phyloP scores from a whole-genome alignment of 2,113 vertebrate genomes.

The Catagonus wagneri region DNA sequence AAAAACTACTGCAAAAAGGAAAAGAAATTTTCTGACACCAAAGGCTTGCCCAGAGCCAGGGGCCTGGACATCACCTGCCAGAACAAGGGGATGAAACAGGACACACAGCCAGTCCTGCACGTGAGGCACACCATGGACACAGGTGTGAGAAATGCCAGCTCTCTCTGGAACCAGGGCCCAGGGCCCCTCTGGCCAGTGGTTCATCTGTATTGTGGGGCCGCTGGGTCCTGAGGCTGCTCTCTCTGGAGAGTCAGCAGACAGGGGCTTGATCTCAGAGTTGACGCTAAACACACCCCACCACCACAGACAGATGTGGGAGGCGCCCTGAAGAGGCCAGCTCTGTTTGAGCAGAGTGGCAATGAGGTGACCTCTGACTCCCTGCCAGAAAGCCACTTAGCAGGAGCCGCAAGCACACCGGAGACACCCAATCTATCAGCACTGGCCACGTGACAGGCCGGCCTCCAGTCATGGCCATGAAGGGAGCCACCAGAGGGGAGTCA shows the following conservation, averaged over 20 bases:
- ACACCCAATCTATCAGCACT: constrained; percentile 69
- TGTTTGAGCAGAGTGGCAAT: constrained; percentile 13
- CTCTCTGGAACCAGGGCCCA: neutral
- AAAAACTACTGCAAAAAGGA: neutral
- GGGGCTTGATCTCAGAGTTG: neutral
- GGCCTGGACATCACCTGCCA: neutral
- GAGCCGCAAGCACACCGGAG: constrained; percentile 54
- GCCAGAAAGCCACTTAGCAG: constrained; percentile 80
- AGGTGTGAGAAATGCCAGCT: fast-evolving
- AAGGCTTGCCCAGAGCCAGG: neutral
- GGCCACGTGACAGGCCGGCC: neutral
- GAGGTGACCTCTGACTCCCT: constrained; percentile 72
- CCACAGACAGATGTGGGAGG: constrained; percentile 45
- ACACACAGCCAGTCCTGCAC: fast-evolving
- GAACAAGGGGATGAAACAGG: neutral
- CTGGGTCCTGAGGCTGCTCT: neutral
- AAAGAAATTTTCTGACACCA: neutral
- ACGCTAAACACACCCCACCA: neutral
- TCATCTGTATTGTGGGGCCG: neutral
- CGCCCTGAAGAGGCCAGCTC: neutral
- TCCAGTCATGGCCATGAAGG: neutral
- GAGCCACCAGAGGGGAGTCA: neutral
- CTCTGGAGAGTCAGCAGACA: neutral
- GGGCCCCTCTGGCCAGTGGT: neutral
- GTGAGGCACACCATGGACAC: fast-evolving